Base-by-base conservation (phyloP, 1,140 invertebrate species). In the Drosophila subobscura region DNA sequence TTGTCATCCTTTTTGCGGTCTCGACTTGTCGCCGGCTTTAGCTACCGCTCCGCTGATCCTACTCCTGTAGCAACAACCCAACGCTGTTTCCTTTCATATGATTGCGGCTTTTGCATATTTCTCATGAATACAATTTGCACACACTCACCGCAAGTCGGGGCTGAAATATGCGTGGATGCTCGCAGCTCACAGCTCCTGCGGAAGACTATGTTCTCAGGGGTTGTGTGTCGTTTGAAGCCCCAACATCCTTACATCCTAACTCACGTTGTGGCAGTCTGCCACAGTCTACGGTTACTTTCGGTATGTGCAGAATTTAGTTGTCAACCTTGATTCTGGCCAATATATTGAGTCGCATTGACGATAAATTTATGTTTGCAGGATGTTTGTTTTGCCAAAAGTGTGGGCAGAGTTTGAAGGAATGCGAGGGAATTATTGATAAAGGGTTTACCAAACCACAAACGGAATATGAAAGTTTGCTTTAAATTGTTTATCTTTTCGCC, bases 41-140 rank as follows among this genome's bases (percentile, higher is more conserved):
- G 29, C 37, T 51, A 2, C 29, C 5, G 8, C 29, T 27, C 25
- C 5, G 8, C 29, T 52, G 56, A 50, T 41, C n/a, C 40, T 10
- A 25, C 23, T 42, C n/a, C n/a, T 44, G 52, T 20, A 1, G 16
- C 16, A 20, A 20, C 16, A 20, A 20, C 16, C 16, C 16, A 20
- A 20, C 16, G 23, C 42, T 46, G 63, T 45, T 55, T 59, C 56
- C 79, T 68, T 75, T 66, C 47, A 41, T 66, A 56, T 75, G 71
- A 75, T 79, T 74, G 50, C 58, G 76, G 61, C 63, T 77, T 80
- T 85, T 80, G 77, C 80, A 85, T 80, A 85, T 72, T 63, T 63
- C 40, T 50, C 70, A 72, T 72, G 70, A 72, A 72, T 72, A 72
- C 70, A 25, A 68, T 68, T 70, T 55, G 6, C 22, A 12, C 27